phyloP scores from a whole-genome alignment of 1,140 invertebrate species.

The Oryctes rhinoceros region DNA sequence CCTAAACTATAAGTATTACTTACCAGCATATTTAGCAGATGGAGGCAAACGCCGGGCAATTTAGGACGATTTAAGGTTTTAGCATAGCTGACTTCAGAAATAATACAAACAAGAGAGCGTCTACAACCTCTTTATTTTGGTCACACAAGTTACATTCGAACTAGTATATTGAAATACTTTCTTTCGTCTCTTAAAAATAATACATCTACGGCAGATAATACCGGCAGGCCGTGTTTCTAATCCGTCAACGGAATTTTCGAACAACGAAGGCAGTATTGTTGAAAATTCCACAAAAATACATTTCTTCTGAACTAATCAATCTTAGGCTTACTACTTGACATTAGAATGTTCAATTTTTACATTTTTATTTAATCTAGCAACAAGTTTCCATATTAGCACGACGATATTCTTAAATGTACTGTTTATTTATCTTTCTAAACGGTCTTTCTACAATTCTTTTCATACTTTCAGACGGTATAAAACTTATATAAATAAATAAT shows the following conservation, averaged over 20 bases:
- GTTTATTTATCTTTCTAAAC: background rate
- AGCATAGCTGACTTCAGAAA: background rate
- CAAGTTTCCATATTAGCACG: background rate
- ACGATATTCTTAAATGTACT: background rate
- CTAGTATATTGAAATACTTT: background rate
- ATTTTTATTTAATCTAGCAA: background rate
- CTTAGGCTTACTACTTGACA: background rate
- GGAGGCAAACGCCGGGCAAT: no score
- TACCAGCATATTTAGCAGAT: no score
- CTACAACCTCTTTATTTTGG: slow-evolving; percentile 14
- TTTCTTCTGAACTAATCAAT: background rate
- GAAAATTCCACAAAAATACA: slow-evolving; percentile 23
- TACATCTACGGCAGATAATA: slow-evolving; percentile 27
- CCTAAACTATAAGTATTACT: no score
- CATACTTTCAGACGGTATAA: background rate
- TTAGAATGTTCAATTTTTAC: background rate
- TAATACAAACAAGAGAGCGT: background rate
- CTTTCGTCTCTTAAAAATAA: slow-evolving; percentile 30
- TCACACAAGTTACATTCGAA: slow-evolving; percentile 23
- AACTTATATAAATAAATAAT: background rate
- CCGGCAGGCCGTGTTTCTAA: background rate
- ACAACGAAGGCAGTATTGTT: slow-evolving; percentile 40
- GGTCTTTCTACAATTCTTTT: background rate
- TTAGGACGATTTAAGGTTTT: no score
- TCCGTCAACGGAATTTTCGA: slow-evolving; percentile 12